phyloP scores from a whole-genome alignment of 2,113 vertebrate species.

The Scolopax mira region DNA sequence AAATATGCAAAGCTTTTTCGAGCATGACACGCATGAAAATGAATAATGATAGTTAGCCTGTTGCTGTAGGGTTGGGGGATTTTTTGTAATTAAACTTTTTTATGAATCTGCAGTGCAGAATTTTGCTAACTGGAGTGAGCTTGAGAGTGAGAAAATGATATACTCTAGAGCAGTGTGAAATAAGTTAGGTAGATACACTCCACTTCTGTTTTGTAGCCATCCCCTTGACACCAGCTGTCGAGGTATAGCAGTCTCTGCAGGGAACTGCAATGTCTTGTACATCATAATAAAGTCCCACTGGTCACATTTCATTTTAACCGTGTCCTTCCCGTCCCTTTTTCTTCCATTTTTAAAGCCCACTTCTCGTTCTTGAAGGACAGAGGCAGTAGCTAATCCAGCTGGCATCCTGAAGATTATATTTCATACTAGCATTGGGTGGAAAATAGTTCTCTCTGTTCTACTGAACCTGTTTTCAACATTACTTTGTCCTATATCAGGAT shows the following conservation, averaged over 20 bases:
- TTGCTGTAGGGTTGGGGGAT: conserved; percentile 37
- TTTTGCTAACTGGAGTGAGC: conserved; percentile 55
- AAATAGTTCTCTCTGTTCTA: background rate
- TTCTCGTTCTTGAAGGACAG: background rate
- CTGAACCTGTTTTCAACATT: background rate
- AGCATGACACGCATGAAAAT: conserved; percentile 72
- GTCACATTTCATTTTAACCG: background rate
- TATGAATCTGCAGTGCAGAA: conserved; percentile 71
- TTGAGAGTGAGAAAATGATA: background rate
- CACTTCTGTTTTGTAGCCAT: background rate
- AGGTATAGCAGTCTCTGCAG: background rate
- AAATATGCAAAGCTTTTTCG: conserved; percentile 78
- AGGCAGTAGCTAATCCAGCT: background rate
- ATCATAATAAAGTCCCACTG: background rate
- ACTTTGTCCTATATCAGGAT: background rate
- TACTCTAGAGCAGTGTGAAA: background rate
- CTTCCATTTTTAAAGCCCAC: background rate
- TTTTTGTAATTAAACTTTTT: conserved; percentile 77
- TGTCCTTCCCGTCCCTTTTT: background rate
- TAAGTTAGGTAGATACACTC: background rate
- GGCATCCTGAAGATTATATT: background rate
- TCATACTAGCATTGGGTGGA: background rate
- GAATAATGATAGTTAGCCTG: conserved; percentile 69
- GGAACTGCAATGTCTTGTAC: background rate
- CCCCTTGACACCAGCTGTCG: background rate